These are phyloP conservation scores for Lagodon rhomboides DNA, from an alignment of 2,797 vertebrate species.

Conservation along the genomic window DNA sequence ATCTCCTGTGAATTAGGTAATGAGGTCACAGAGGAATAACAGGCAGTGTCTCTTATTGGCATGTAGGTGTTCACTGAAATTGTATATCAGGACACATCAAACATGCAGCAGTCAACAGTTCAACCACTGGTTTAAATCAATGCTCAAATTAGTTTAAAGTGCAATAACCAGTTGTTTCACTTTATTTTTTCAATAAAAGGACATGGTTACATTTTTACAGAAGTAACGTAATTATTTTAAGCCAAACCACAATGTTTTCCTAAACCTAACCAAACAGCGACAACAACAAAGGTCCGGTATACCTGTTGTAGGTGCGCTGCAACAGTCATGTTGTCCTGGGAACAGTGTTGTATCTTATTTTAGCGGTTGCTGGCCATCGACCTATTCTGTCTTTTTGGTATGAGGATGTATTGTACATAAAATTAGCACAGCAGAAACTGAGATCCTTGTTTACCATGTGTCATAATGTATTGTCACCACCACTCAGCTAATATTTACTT, in stretches of 20 bases:
- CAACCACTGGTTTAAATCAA: neutral
- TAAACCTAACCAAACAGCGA: no score
- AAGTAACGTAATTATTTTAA: no score
- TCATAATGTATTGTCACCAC: neutral
- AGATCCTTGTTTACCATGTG: neutral
- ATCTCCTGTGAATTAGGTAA: conserved; percentile 11
- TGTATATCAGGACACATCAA: neutral
- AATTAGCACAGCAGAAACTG: neutral
- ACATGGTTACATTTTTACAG: neutral
- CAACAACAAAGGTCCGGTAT: no score
- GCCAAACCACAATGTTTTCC: no score
- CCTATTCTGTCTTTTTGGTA: no score
- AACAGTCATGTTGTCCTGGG: no score
- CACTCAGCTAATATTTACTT: neutral
- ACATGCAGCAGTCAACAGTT: conserved; percentile 3
- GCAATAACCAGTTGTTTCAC: neutral
- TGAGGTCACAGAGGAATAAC: neutral
- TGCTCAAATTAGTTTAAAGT: neutral
- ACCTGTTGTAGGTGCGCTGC: no score
- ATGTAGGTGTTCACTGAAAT: neutral
- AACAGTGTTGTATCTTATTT: no score
- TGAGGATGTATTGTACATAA: no score
- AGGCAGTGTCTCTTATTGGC: conserved; percentile 3
- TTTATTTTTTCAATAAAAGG: neutral
- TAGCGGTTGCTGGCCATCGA: no score